Base-by-base conservation (phyloP, 2,113 vertebrate species). In the Leptodactylus fuscus region DNA sequence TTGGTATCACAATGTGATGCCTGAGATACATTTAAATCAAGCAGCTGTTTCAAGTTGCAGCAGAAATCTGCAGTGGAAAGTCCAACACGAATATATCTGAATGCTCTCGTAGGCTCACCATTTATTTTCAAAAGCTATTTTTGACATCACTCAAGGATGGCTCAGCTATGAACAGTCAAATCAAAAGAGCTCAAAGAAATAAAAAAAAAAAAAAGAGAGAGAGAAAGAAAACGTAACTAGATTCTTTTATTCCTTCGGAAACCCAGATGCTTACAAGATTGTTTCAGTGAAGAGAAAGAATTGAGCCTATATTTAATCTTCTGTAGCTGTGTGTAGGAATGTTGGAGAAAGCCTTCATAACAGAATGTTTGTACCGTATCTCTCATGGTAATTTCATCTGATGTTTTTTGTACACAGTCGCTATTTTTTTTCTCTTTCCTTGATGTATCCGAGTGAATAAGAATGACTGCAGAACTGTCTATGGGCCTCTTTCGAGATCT, bases 111-210 rank as follows among this genome's bases (percentile, higher is more conserved):
- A 92, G 92, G 88, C 87, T 82, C 87, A 87, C 92, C 91, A 92
- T 95, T 94, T 94, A 94, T 91, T 95, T 95, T 95, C 94, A 95
- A 95, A 95, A 93, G 90, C 89, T 79, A 92, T 92, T 92, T 93
- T 92, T 94, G 87, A 92, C 89, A 94, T 94, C 91, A 92, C 89
- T 91, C 83, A 51, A 90, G 90, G 93, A 91, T 93, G 91, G 92
- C 90, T 93, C 82, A 87, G 89, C 89, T 91, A 91, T 91, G 89
- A 92, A 92, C 85, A 89, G 88, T 78, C 34, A 87, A 94, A 95
- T 95, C 94, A 95, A 94, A 95, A 92, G 92, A 88, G 88, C 87
- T 86, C 75, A 92, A 89, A 76, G 48, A 44, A 73, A 3, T 38
- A 22, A 69, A 69, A 69, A 69, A 69, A n/a, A 69, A 69, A 67